Conservation (phyloP, 2,888 invertebrate species). For the Esperia sulphurella region DNA sequence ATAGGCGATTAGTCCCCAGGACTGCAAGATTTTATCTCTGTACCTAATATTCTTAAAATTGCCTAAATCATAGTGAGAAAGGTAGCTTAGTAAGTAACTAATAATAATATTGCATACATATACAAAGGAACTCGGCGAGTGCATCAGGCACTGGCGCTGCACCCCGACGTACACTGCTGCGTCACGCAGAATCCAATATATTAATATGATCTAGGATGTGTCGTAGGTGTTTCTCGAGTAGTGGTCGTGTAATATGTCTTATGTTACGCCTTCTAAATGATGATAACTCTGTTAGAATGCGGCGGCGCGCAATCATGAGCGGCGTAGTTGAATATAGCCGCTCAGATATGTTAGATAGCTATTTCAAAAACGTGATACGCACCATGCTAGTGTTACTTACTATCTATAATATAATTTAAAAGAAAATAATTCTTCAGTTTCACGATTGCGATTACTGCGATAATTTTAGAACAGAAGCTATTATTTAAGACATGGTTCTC, state of each 20-base stretch:
- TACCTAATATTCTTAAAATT: slow-evolving; percentile 49
- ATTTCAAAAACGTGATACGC: no score
- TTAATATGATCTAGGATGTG: slow-evolving; percentile 79
- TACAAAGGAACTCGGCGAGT: slow-evolving; percentile 38
- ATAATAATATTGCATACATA: slow-evolving; percentile 41
- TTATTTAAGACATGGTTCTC: no score
- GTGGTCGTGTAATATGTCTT: slow-evolving; percentile 75
- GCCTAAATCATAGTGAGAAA: slow-evolving; percentile 74
- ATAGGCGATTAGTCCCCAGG: slow-evolving; percentile 47
- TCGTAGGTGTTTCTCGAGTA: slow-evolving; percentile 77
- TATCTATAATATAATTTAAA: no score
- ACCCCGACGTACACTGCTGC: slow-evolving; percentile 53
- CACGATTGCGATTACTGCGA: no score
- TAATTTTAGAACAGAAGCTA: no score
- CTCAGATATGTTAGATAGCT: no score
- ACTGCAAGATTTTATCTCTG: slow-evolving; percentile 55
- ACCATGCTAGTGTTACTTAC: no score
- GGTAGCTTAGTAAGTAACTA: slow-evolving; percentile 65
- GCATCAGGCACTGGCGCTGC: slow-evolving; percentile 13
- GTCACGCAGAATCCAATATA: slow-evolving; percentile 64
- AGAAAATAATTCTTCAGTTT: no score
- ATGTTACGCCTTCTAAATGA: slow-evolving; percentile 72
- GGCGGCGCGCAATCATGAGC: slow-evolving; percentile 22
- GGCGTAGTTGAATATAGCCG: background rate
- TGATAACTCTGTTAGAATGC: slow-evolving; percentile 45